Evolutionary conservation across 2,888 invertebrate species (phyloP), one percentile per base, ranked within the genome.

Genomic region (Phengaris arion): DNA sequence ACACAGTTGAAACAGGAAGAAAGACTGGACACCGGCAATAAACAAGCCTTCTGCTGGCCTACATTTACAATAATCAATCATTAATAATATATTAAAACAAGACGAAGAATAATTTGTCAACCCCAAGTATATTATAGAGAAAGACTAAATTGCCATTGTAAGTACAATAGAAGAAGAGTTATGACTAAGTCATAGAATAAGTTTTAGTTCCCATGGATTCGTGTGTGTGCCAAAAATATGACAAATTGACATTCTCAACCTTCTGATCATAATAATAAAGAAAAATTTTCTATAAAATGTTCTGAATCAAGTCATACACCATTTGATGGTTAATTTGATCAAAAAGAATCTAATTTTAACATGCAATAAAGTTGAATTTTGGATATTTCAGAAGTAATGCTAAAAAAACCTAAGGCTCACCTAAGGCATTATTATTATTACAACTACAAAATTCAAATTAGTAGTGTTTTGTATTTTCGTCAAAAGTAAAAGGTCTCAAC

Each of bases 371-470:
- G 22, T 64, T 46, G 7, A 22, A 12, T 22, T 74, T 51, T 74
- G 59, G 59, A 13, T 59, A 2, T 46, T 59, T 57, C 48, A 13
- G 7, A 5, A 12, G 57, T 15, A 48, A 15, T 13, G n/a, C 13
- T 52, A 59, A 57, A 59, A 74, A 51, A 51, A 8, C 35, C 64
- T 12, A 35, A 12, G 13, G 6, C 13, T 74, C 10, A 35, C 35
- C 35, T 35, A 35, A 35, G 35, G 35, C n/a, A 73, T 55, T 13
- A 35, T 68, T 59, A 48, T 45, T 74, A 74, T 74, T 72, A 35
- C 12, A 15, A 6, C 59, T 74, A 35, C 52, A 55, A 48, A 73
- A 54, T 75, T 76, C 55, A 75, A 75, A 75, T 75, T 75, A 69
- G 70, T 15, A 51, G 22, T 57, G 55, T 69, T 54, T 68, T 70